Evolutionary conservation across 1,140 invertebrate genomes (phyloP).

Genomic region (Archivesica marissinica): DNA sequence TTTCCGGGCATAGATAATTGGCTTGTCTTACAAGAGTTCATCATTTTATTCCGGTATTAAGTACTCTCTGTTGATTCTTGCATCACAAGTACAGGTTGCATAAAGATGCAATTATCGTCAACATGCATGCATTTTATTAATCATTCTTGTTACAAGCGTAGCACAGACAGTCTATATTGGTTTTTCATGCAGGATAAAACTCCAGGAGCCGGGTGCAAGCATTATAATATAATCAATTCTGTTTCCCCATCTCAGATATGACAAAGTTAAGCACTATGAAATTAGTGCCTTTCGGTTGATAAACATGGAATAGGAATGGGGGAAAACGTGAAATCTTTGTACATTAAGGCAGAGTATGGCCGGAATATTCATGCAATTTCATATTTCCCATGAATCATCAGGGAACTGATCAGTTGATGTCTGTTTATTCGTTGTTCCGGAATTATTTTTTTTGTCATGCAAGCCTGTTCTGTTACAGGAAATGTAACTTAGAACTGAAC

Average conservation of each 20-base stretch:
- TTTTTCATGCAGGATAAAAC: conserved; percentile 2
- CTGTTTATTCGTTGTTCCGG: not conserved
- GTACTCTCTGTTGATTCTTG: too few species aligned
- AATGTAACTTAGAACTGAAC: too few species aligned
- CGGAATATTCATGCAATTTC: conserved; percentile 13
- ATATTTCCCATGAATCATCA: conserved; percentile 7
- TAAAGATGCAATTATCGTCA: too few species aligned
- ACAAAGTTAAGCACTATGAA: conserved; percentile 29
- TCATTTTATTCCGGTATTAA: too few species aligned
- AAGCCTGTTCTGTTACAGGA: too few species aligned
- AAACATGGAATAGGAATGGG: not conserved
- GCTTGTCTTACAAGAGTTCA: too few species aligned
- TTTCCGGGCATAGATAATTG: not conserved
- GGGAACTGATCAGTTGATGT: not conserved
- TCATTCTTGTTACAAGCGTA: too few species aligned
- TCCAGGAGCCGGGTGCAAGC: not conserved
- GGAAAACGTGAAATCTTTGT: conserved; percentile 6
- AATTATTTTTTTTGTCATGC: too few species aligned
- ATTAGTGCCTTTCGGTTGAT: conserved; percentile 5
- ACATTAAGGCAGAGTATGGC: not conserved
- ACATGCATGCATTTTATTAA: too few species aligned
- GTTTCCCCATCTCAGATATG: conserved; percentile 13
- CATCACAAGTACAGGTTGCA: too few species aligned
- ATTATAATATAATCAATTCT: conserved; percentile 5
- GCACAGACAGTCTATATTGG: too few species aligned